A percentile compares a stretch with the other conserved stretches of the same genome.
These are phyloP conservation scores for Drosophila mimica DNA, from an alignment of 2,888 invertebrate species.

Conservation along the genomic window DNA sequence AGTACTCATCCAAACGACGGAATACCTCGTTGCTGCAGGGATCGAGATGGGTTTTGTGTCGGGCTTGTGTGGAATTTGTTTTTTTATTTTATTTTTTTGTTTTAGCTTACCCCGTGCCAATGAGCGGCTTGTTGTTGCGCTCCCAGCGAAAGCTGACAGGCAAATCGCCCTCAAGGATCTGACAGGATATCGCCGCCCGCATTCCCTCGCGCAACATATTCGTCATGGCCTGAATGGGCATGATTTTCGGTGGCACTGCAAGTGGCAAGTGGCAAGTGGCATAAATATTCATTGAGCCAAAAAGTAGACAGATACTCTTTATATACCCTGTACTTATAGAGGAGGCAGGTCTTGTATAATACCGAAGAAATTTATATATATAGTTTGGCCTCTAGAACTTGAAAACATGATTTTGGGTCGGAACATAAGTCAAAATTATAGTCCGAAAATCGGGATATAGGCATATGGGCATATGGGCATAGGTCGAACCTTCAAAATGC, in stretches of 20 bases:
- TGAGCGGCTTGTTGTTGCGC: slow-evolving; percentile 92
- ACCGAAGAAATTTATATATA: neutral
- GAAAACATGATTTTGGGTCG: too few relatives aligned
- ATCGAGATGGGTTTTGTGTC: neutral
- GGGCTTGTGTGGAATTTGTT: neutral
- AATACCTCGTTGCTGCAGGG: slow-evolving; percentile 86
- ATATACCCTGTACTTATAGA: neutral
- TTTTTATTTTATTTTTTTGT: neutral
- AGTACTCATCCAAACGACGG: slow-evolving; percentile 92
- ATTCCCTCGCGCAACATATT: slow-evolving; percentile 93
- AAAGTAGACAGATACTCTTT: neutral
- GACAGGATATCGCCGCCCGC: slow-evolving; percentile 95
- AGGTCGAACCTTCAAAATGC: too few relatives aligned
- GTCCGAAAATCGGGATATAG: too few relatives aligned
- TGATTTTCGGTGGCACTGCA: slow-evolving; percentile 92
- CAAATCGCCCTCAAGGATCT: slow-evolving; percentile 95
- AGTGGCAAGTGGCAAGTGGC: slow-evolving; percentile 19
- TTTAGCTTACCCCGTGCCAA: slow-evolving; percentile 86
- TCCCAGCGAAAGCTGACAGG: slow-evolving; percentile 97
- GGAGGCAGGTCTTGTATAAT: neutral
- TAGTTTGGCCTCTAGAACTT: too few relatives aligned
- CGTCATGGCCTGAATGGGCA: slow-evolving; percentile 93
- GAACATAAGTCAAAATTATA: too few relatives aligned
- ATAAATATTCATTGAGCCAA: slow-evolving; percentile 25
- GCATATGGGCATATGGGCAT: too few relatives aligned